Conservation (phyloP, 2,888 invertebrate species). For the Scrobipalpa costella region DNA sequence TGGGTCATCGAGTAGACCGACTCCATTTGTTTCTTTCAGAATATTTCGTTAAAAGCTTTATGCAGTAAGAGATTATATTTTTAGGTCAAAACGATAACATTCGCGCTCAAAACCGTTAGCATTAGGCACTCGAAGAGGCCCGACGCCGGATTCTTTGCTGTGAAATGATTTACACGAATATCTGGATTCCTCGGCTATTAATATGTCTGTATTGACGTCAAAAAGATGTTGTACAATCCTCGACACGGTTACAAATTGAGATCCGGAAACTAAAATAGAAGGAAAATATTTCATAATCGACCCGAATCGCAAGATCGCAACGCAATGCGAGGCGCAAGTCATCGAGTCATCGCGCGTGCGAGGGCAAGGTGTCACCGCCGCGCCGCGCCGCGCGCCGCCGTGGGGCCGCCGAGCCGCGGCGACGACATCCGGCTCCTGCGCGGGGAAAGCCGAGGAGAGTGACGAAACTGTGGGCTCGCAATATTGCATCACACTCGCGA, state of each 20-base stretch:
- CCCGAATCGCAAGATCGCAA: neutral
- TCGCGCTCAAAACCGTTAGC: neutral
- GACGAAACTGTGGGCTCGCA: neutral
- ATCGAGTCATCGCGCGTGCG: neutral
- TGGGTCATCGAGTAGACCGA: slow-evolving; percentile 24
- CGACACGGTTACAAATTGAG: slow-evolving; percentile 4
- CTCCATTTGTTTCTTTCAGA: slow-evolving; percentile 22
- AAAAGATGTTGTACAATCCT: slow-evolving; percentile 1
- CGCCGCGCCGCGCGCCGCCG: neutral
- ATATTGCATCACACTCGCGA: neutral
- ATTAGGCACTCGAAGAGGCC: slow-evolving; percentile 6
- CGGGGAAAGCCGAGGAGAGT: neutral
- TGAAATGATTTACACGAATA: slow-evolving; percentile 10
- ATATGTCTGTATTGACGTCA: slow-evolving; percentile 16
- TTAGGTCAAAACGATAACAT: slow-evolving; percentile 25
- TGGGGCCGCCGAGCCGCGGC: neutral
- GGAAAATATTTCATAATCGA: neutral
- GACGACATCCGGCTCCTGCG: slow-evolving; percentile 9
- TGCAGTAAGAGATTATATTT: slow-evolving; percentile 8
- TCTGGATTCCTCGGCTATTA: slow-evolving; percentile 12
- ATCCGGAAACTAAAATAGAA: neutral
- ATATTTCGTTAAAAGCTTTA: slow-evolving; percentile 23
- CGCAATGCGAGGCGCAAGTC: neutral
- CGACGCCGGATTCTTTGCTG: neutral
- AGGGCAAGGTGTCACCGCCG: neutral